These are phyloP conservation scores for Himalopsyche tibetana DNA, from an alignment of 2,888 invertebrate genomes.

Conservation along the genomic window DNA sequence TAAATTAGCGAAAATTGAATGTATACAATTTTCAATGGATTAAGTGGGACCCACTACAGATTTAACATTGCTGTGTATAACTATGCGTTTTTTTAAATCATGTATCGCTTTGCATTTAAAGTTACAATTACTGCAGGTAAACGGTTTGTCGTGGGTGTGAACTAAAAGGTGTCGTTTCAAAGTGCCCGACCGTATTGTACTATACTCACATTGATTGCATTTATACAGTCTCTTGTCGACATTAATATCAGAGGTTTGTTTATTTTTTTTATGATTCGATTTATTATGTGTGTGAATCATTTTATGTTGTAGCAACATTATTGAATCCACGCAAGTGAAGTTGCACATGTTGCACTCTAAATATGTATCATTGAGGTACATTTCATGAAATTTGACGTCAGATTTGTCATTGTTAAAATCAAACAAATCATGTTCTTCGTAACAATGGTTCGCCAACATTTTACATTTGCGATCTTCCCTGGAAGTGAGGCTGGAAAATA, in stretches of 20 bases:
- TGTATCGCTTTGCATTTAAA: neutral
- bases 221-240: neutral
- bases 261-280: neutral
- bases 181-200: neutral
- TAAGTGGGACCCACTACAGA: too few relatives aligned
- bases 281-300: neutral
- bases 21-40: too few relatives aligned
- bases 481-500: neutral
- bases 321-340: constrained; percentile 2
- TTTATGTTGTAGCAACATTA: neutral
- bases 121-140: neutral
- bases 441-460: neutral
- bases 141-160: neutral
- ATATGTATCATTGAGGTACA: constrained; percentile 18
- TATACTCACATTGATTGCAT: constrained; percentile 4
- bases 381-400: constrained; percentile 9
- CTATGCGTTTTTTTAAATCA: neutral
- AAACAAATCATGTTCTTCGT: neutral
- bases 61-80: neutral
- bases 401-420: constrained; percentile 2
- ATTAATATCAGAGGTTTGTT: neutral
- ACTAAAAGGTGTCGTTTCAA: neutral
- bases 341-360: neutral
- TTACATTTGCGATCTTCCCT: neutral
- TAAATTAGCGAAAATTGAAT: too few relatives aligned